Base-by-base conservation (phyloP, 1,140 invertebrate genomes). In the Drosophila neocordata region DNA sequence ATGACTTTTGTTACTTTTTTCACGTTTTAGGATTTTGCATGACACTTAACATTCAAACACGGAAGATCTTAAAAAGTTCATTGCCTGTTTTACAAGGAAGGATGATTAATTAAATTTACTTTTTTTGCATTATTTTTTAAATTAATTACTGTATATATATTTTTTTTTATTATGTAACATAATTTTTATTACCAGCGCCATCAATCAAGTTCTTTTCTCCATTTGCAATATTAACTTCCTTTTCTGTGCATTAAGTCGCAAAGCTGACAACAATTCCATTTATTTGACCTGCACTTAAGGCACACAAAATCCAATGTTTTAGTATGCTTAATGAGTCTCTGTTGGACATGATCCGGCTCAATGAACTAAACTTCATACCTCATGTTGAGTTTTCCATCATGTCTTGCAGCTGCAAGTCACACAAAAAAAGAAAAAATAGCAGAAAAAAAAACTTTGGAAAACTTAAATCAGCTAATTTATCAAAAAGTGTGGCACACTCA, bases 51-150 rank as follows among this genome's bases (percentile, higher is more conserved):
- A 95, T 93, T 95, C 95, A 95, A 95, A 95, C 95, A 94, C 94
- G 95, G 94, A 93, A 95, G 95, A 94, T 94, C 94, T 94, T 31
- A 31, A 31, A 95, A 95, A 95, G 95, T 96, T 95, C 94, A 95
- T 95, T 96, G 95, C 95, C 95, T 94, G 95, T 95, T 31, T 48
- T 48, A 95, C 94, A 94, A 95, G 22, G 22, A 95, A 95, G 95
- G 66, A 72, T 24, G 22, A 22, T 51, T 0, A 56, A 65, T 27
- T 56, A 18, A 51, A 35, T 37, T 56, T 56, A 51, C 41, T 48
- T 64, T 44, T 69, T 69, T 20, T 38, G 68, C 27, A 31, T 31
- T 31, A 31, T 31, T 41, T 57, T 58, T 20, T 53, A 59, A 73
- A 76, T 68, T 61, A 73, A 73, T 76, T 80, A 44, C 22, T 48